These are phyloP conservation scores for Apolygus lucorum DNA, from an alignment of 1,140 invertebrate species.

Conservation along the genomic window DNA sequence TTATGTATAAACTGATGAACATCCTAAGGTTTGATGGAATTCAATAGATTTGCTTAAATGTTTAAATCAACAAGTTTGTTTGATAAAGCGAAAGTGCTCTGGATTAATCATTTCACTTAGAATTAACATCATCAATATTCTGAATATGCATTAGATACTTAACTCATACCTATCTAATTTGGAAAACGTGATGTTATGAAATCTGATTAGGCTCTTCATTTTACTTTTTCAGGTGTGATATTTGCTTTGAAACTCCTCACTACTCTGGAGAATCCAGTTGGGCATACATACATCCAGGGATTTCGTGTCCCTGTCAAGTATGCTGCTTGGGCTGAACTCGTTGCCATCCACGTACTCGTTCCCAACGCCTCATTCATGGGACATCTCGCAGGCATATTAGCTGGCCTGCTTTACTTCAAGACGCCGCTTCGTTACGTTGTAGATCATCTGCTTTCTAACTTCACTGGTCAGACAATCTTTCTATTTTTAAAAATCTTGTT, in stretches of 20 bases:
- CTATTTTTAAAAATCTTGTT: too few species aligned
- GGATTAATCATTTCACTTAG: too few species aligned
- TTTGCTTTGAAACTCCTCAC: slow-evolving; percentile 62
- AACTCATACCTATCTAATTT: too few species aligned
- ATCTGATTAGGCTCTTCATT: too few species aligned
- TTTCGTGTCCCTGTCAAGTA: slow-evolving; percentile 50
- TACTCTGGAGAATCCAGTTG: slow-evolving; percentile 42
- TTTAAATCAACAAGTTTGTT: too few species aligned
- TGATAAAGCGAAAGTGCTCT: too few species aligned
- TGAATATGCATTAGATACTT: too few species aligned
- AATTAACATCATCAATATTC: too few species aligned
- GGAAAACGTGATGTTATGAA: too few species aligned
- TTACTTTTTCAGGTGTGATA: slow-evolving; percentile 40
- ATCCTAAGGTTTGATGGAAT: too few species aligned
- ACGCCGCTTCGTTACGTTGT: slow-evolving; percentile 50
- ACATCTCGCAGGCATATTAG: slow-evolving; percentile 60
- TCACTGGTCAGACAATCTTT: slow-evolving; percentile 41
- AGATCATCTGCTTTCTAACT: slow-evolving; percentile 39
- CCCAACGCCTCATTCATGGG: slow-evolving; percentile 53
- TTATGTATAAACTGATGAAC: too few species aligned
- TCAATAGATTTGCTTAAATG: too few species aligned
- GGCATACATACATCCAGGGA: slow-evolving; percentile 42
- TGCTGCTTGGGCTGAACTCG: slow-evolving; percentile 58
- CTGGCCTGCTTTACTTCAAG: slow-evolving; percentile 54
- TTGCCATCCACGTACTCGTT: slow-evolving; percentile 55